These are phyloP conservation scores for Troides oblongomaculatus DNA, from an alignment of 2,888 invertebrate genomes.

Conservation along the genomic window DNA sequence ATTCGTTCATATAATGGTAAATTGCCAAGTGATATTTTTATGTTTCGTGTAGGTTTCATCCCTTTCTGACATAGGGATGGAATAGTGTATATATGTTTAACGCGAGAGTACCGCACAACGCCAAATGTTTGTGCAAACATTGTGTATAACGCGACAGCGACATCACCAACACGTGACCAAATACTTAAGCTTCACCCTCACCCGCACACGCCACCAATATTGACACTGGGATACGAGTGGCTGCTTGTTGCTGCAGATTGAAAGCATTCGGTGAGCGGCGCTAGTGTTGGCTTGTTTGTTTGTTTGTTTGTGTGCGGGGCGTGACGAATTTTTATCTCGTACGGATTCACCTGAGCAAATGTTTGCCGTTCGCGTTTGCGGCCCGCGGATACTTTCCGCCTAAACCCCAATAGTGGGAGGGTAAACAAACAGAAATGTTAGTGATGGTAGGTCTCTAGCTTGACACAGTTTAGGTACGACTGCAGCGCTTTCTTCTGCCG, in stretches of 20 bases:
- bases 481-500: no score
- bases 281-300: constrained; percentile 53
- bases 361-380: neutral
- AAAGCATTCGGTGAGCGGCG: constrained; percentile 53
- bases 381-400: no score
- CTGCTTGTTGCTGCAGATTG: constrained; percentile 54
- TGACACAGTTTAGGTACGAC: no score
- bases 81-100: neutral
- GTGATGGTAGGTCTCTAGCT: no score
- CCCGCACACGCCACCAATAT: constrained; percentile 37
- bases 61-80: neutral
- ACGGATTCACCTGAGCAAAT: constrained; percentile 28
- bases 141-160: neutral
- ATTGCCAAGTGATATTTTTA: no score
- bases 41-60: no score
- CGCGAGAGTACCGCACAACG: constrained; percentile 1
- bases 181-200: constrained; percentile 31
- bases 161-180: constrained; percentile 20
- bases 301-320: constrained; percentile 34
- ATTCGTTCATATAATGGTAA: no score
- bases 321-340: constrained; percentile 36
- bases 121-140: constrained; percentile 24
- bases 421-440: no score
- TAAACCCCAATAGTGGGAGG: no score
- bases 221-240: constrained; percentile 46